Conservation (phyloP, 2,797 vertebrate genomes). For the Hoplostethus atlanticus region DNA sequence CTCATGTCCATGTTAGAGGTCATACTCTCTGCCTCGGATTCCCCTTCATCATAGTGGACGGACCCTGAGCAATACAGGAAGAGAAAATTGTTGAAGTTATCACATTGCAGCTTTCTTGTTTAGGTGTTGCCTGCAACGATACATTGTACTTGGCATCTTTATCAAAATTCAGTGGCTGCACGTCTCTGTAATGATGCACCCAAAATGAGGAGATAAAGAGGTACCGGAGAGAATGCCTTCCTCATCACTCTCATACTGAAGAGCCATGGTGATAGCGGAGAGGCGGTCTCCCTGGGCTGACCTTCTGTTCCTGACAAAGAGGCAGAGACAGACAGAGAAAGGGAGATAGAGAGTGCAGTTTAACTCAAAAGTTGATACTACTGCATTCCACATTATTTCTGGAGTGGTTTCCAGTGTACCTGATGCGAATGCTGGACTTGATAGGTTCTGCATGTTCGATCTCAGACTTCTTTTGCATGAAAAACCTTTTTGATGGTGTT, state of each 20-base stretch:
- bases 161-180: neutral
- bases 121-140: neutral
- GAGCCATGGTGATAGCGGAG: conserved; percentile 95
- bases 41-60: conserved; percentile 95
- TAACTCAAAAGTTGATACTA: neutral
- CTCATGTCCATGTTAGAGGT: conserved; percentile 95
- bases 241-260: conserved; percentile 99
- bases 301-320: conserved; percentile 90
- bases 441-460: conserved; percentile 94
- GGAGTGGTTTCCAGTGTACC: conserved; percentile 76
- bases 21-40: conserved; percentile 96
- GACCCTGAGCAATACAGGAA: conserved; percentile 80
- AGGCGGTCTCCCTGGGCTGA: conserved; percentile 94
- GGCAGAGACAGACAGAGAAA: conserved; percentile 29
- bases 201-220: neutral
- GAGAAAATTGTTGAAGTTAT: neutral
- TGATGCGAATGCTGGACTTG: conserved; percentile 96
- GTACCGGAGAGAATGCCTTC: conserved; percentile 94
- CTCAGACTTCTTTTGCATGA: conserved; percentile 95
- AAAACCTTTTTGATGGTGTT: conserved; percentile 99
- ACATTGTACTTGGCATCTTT: neutral
- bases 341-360: neutral
- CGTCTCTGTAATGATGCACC: neutral
- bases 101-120: neutral
- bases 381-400: neutral